These are phyloP conservation scores for Rousettus madagascariensis DNA, from an alignment of 2,797 vertebrate species.

Conservation along the genomic window DNA sequence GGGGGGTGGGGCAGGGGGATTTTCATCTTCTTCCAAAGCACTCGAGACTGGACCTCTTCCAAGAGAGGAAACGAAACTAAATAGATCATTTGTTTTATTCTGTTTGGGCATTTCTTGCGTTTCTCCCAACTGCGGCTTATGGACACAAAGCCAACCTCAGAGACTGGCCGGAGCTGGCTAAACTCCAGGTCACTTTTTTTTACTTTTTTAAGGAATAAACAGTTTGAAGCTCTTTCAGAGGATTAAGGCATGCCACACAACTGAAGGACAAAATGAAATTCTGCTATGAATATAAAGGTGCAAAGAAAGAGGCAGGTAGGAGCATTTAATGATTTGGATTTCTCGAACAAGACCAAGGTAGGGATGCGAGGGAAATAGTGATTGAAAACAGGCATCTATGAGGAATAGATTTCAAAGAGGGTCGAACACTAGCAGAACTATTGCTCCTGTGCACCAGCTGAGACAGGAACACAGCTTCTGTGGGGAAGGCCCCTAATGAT, in stretches of 20 bases:
- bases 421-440: not conserved
- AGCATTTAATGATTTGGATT: not conserved
- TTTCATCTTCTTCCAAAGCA: conserved; percentile 72
- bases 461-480: not conserved
- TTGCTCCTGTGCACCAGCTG: not conserved
- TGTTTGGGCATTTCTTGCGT: conserved; percentile 77
- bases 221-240: conserved; percentile 52
- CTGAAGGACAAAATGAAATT: conserved; percentile 39
- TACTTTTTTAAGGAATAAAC: conserved; percentile 57
- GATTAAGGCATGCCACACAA: conserved; percentile 50
- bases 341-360: not conserved
- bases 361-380: not conserved
- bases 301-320: conserved; percentile 3
- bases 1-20: not conserved
- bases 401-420: not conserved
- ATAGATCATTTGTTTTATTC: conserved; percentile 81
- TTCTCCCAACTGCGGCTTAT: conserved; percentile 73
- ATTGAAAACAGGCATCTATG: not conserved
- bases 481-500: not conserved
- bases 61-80: conserved; percentile 79
- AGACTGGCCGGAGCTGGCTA: conserved; percentile 65
- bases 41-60: conserved; percentile 71
- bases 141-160: conserved; percentile 78
- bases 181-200: conserved; percentile 62
- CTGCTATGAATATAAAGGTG: not conserved